A percentile compares a stretch with the other conserved stretches of the same genome.
phyloP scores from a whole-genome alignment of 2,888 invertebrate species.

The Erpobdella octoculata region DNA sequence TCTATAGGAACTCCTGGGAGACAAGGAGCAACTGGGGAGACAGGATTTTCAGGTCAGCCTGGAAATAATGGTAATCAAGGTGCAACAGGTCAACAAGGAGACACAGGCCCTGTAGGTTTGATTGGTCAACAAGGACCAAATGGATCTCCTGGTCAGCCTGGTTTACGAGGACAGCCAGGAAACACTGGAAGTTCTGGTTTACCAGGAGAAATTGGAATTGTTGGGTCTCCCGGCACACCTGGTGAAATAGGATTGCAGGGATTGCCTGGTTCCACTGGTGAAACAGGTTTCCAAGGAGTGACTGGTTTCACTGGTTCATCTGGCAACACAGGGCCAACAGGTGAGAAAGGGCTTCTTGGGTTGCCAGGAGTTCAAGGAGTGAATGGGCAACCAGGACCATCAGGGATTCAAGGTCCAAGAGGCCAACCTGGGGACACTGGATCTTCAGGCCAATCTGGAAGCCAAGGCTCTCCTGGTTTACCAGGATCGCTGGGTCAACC shows the following conservation, averaged over 20 bases:
- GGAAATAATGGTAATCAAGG: constrained; percentile 36
- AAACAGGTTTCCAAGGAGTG: constrained; percentile 21
- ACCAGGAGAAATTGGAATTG: constrained; percentile 22
- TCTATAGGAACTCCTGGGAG: constrained; percentile 27
- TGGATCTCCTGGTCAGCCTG: constrained; percentile 33
- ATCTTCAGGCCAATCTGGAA: constrained; percentile 18
- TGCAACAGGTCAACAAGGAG: constrained; percentile 19
- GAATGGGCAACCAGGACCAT: constrained; percentile 34
- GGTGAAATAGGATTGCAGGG: constrained; percentile 6
- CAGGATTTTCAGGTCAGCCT: constrained; percentile 30
- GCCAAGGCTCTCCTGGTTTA: constrained; percentile 20
- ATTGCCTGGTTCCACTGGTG: constrained; percentile 23
- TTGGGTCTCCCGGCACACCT: neutral
- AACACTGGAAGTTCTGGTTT: constrained; percentile 28
- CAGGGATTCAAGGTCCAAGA: constrained; percentile 27
- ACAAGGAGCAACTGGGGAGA: constrained; percentile 28
- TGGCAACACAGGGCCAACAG: constrained; percentile 25
- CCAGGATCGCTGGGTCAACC: constrained; percentile 19
- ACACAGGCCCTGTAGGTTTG: constrained; percentile 12
- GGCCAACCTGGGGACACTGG: constrained; percentile 9
- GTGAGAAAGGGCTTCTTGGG: constrained; percentile 5
- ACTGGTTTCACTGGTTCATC: constrained; percentile 22
- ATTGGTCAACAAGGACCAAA: constrained; percentile 23
- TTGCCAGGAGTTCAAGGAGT: neutral
- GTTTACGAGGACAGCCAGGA: constrained; percentile 32